Evolutionary conservation across 2,888 invertebrate species (phyloP), one percentile per base, ranked within the genome.

Genomic region (Cosmorhoe ocellata): DNA sequence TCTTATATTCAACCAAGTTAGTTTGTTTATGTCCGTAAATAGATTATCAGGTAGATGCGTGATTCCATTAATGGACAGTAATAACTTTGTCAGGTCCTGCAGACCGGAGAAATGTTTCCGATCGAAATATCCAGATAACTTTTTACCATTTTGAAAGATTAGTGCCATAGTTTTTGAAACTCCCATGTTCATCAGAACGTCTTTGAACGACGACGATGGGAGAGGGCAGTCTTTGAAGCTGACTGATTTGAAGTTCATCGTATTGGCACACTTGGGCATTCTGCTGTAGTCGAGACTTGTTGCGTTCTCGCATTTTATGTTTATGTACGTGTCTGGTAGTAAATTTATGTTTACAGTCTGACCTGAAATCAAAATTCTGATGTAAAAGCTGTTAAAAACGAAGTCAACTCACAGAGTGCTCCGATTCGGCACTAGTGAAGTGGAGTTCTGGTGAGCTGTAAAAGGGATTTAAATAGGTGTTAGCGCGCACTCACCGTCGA

Each of bases 1-100:
- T 51, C 91, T 86, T 61, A 95, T 90, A 65, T 93, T 92, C 42
- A 96, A 74, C 90, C 92, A 91, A 3, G 84, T 91, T n/a, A 95
- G 71, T 56, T 93, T 92, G 36, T 81, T 84, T 54, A 94, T 79
- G 59, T 92, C 92, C 13, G 72, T 74, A 57, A 96, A 92, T 10
- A 94, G 67, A 71, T 94, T 92, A 33, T 91, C 90, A 0, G 93
- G 92, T 30, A 95, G 80, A 55, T 91, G 87, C 0, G 91, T 90
- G 3, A 95, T 77, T 9, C 92, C 91, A 66, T 94, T 94, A 31
- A 92, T 91, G 8, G 92, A 91, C 2, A 95, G 78, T 10, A 91
- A 79, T 41, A 95, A 74, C 42, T 91, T 89, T 1, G 90, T 91
- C 38, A 87, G 73, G 58, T 90, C 89, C 50, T 90, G 80, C 39